Evolutionary conservation across 2,888 invertebrate species (phyloP), one percentile per base, ranked within the genome.

Genomic region (Atherix ibis): DNA sequence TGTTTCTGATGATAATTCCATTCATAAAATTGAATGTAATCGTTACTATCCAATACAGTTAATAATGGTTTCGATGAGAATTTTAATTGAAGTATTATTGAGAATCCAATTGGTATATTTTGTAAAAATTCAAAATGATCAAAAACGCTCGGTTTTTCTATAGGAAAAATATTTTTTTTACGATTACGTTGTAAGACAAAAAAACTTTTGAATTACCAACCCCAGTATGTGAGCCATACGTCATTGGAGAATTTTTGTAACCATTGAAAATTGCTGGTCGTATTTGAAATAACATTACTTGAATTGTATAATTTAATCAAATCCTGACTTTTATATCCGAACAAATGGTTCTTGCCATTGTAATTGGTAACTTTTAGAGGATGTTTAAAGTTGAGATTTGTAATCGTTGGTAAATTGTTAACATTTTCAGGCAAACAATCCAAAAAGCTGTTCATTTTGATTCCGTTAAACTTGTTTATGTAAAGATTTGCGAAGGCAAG

Each of bases 371-470:
- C 47, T 9, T 38, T 39, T 1, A 56, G 33, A 0, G 51, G 46
- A 22, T 50, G 46, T 5, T 44, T 42, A 33, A 59, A 58, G 2
- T 48, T 36, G 19, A 58, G 24, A 37, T 49, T 42, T 9, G 50
- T 48, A 1, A 38, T 28, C 10, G 42, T 31, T 10, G 25, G 28
- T 8, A 38, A 13, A 5, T 10, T 29, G 25, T 26, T 27, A 18
- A 22, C 12, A 14, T 19, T 12, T 1, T 40, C 16, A 3, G 46
- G 42, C 44, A 54, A 56, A 52, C 48, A 47, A 39, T 40, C 19
- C 54, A 50, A 41, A 51, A 63, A 46, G 48, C 46, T 18, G 47
- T 49, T 46, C 2, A 58, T 45, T 34, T 54, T 52, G 25, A 58
- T 48, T 2, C 52, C 52, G 39, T 58, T 53, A 22, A 65, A 52